These are phyloP conservation scores for Aphaenogaster ashmeadi DNA, from an alignment of 1,140 invertebrate species.

Conservation along the genomic window DNA sequence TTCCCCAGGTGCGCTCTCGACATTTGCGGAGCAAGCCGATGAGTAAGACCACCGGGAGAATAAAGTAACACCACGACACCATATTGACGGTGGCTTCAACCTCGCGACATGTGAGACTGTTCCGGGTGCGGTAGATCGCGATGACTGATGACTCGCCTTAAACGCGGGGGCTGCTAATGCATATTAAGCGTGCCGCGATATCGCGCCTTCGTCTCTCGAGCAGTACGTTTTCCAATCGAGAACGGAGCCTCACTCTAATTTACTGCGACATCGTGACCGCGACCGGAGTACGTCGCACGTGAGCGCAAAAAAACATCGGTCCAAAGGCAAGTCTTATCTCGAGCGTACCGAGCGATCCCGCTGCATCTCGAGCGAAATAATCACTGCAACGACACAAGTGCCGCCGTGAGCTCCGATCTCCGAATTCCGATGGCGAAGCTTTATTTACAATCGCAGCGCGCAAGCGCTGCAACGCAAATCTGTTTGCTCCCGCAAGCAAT, in stretches of 20 bases:
- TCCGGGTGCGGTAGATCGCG: neutral
- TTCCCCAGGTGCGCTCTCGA: slow-evolving; percentile 86
- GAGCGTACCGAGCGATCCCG: neutral
- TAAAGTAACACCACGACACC: slow-evolving; percentile 83
- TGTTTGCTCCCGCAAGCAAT: too few species aligned
- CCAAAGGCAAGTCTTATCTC: slow-evolving; percentile 12
- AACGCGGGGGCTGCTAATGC: neutral
- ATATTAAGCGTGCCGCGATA: slow-evolving; percentile 8
- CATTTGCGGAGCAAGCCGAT: slow-evolving; percentile 86
- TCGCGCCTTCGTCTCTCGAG: neutral
- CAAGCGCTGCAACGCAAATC: neutral
- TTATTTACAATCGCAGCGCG: slow-evolving; percentile 4
- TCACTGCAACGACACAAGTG: neutral
- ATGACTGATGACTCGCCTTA: neutral
- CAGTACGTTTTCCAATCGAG: neutral
- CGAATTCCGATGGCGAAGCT: neutral
- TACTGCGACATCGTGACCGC: neutral
- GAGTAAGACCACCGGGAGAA: slow-evolving; percentile 82
- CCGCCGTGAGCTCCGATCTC: neutral
- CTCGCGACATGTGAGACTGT: neutral
- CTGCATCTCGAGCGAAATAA: neutral
- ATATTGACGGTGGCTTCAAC: slow-evolving; percentile 69
- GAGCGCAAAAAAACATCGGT: neutral
- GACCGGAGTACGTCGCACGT: neutral
- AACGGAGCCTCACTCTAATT: neutral